These are phyloP conservation scores for Solenodon paradoxus DNA, from an alignment of 2,113 vertebrate genomes.

Conservation along the genomic window DNA sequence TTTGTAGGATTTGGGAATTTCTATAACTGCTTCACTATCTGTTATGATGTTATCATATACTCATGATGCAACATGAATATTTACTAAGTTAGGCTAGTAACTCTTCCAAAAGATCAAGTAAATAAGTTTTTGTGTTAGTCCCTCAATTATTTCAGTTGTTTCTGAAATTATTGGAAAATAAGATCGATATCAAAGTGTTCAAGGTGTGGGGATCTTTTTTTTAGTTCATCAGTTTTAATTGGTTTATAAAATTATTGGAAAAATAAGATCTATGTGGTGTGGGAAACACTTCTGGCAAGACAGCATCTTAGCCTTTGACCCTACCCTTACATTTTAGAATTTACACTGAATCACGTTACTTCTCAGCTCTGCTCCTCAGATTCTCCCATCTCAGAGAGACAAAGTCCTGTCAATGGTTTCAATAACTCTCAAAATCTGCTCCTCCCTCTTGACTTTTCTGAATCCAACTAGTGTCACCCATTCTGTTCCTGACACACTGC, in stretches of 20 bases:
- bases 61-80: neutral
- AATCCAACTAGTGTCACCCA: neutral
- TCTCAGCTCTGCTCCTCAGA: neutral
- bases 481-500: neutral
- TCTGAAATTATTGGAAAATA: no score
- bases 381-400: neutral
- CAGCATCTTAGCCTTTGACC: accelerated
- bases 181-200: no score
- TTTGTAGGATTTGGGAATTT: neutral
- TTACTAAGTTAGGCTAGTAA: neutral
- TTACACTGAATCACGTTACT: neutral
- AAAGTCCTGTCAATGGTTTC: neutral
- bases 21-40: neutral
- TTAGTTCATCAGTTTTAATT: no score
- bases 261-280: neutral
- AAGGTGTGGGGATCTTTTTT: no score
- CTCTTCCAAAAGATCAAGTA: neutral
- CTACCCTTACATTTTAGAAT: neutral
- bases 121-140: neutral
- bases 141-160: neutral
- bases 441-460: neutral
- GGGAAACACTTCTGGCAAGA: neutral
- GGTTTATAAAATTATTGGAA: neutral
- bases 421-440: neutral
- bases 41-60: neutral